A percentile compares a stretch with the other conserved stretches of the same genome.
phyloP scores from a whole-genome alignment of 1,140 invertebrate species.

The Solenopsis invicta region DNA sequence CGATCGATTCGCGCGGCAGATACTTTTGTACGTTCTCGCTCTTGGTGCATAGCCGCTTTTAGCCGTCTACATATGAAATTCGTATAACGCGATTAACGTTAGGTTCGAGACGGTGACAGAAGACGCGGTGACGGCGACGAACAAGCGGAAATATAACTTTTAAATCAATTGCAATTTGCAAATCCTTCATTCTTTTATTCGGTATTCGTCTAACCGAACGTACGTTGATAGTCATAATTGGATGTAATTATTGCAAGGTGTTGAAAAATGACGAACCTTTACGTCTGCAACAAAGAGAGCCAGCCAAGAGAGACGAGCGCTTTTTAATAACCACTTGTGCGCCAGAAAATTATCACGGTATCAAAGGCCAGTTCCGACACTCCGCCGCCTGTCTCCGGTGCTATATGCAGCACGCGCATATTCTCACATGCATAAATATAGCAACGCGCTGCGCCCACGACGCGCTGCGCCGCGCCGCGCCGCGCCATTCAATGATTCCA shows the following conservation, averaged over 20 bases:
- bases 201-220: neutral
- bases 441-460: slow-evolving; percentile 1
- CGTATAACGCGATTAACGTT: neutral
- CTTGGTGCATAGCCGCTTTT: no score
- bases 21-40: slow-evolving; percentile 20
- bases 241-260: neutral
- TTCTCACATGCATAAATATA: slow-evolving; percentile 60
- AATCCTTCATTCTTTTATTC: neutral
- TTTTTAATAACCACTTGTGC: slow-evolving; percentile 15
- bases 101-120: neutral
- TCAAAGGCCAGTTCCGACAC: slow-evolving; percentile 31
- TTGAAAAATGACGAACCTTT: neutral
- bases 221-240: slow-evolving; percentile 1
- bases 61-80: neutral
- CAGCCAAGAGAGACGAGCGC: neutral
- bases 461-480: neutral
- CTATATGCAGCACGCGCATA: slow-evolving; percentile 39
- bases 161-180: neutral
- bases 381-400: neutral
- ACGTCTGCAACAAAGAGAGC: neutral
- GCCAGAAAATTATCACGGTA: slow-evolving; percentile 26
- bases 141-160: neutral
- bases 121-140: neutral
- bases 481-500: slow-evolving; percentile 15
- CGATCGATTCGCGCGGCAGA: slow-evolving; percentile 68